Percentiles rank a stretch among this genome's conserved stretches.
Conservation (phyloP, 2,797 vertebrate genomes). For the Manis pentadactyla region DNA sequence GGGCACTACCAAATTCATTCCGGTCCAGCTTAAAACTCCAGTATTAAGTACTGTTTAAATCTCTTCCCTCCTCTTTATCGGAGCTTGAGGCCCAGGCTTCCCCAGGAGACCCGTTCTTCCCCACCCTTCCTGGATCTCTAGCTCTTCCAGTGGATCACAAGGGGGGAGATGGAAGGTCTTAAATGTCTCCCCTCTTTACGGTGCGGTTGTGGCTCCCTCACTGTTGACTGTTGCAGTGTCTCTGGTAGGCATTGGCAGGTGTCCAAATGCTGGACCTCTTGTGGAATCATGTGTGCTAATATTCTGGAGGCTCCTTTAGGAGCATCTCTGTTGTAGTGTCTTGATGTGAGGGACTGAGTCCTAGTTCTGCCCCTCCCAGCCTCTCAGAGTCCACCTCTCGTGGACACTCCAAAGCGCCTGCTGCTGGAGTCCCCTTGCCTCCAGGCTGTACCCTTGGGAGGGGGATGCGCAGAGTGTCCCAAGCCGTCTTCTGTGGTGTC, state of each 20-base stretch:
- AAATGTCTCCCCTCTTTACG: background rate
- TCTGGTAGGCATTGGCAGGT: background rate
- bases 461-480: background rate
- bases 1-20: slow-evolving; percentile 17
- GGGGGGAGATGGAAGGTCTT: background rate
- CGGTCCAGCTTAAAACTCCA: slow-evolving; percentile 26
- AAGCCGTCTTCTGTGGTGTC: background rate
- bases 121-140: background rate
- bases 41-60: background rate
- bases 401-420: background rate
- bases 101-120: background rate
- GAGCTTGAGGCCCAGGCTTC: background rate
- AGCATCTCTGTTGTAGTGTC: background rate
- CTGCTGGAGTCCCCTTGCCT: background rate
- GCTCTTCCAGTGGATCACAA: background rate
- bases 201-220: background rate
- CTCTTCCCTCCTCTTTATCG: background rate
- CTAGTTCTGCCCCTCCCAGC: background rate
- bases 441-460: background rate
- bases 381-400: background rate
- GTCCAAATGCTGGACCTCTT: background rate
- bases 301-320: background rate
- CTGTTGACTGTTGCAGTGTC: background rate
- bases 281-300: background rate
- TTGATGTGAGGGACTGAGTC: background rate